phyloP scores from a whole-genome alignment of 2,888 invertebrate species.

The Aspidapion aeneum region DNA sequence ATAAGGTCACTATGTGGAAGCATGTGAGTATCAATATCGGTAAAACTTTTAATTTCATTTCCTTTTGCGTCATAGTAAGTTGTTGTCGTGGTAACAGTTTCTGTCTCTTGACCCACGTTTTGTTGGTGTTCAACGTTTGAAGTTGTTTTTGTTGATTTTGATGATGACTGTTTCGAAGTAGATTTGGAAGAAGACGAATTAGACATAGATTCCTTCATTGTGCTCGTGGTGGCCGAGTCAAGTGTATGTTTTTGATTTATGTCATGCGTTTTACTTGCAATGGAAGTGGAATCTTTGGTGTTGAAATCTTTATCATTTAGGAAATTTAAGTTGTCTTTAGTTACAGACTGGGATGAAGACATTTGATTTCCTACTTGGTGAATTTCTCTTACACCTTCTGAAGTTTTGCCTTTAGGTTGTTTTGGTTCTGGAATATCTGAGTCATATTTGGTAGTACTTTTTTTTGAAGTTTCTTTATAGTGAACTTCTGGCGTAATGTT shows the following conservation, averaged over 20 bases:
- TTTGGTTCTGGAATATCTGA: slow-evolving; percentile 52
- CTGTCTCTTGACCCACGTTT: slow-evolving; percentile 25
- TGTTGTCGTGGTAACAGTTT: slow-evolving; percentile 39
- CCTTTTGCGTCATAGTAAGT: slow-evolving; percentile 46
- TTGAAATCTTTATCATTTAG: slow-evolving; percentile 20
- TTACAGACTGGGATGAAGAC: slow-evolving; percentile 34
- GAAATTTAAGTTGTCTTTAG: slow-evolving; percentile 26
- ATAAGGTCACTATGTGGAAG: slow-evolving; percentile 20
- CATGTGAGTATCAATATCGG: slow-evolving; percentile 36
- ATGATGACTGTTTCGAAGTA: background rate
- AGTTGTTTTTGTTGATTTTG: slow-evolving; percentile 7
- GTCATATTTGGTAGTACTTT: slow-evolving; percentile 56
- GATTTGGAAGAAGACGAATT: background rate
- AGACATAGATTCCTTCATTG: background rate
- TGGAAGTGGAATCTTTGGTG: slow-evolving; percentile 26
- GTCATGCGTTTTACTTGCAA: slow-evolving; percentile 7
- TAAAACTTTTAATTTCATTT: slow-evolving; percentile 41
- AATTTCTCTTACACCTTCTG: slow-evolving; percentile 47
- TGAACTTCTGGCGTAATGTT: slow-evolving; percentile 56
- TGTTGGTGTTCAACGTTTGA: slow-evolving; percentile 18
- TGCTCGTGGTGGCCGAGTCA: slow-evolving; percentile 1
- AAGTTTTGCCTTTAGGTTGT: slow-evolving; percentile 47
- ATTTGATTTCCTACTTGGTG: slow-evolving; percentile 44
- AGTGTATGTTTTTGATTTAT: background rate
- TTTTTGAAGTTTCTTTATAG: slow-evolving; percentile 53